phyloP scores from a whole-genome alignment of 35 echinoderm and acorn worm genomes.

The Stichopus chloronotus region DNA sequence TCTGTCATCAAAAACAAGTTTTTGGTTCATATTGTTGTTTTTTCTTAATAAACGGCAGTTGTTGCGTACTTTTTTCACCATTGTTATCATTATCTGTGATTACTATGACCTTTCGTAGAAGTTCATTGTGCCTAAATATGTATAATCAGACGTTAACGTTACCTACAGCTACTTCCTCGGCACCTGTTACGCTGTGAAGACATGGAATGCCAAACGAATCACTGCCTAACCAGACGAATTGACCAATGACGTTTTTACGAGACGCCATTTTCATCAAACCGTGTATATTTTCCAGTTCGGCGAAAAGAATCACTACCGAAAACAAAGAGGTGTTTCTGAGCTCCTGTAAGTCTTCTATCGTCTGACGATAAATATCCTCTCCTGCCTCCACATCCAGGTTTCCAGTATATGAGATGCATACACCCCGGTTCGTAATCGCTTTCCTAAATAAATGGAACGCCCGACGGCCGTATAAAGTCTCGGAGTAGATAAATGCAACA shows the following conservation, averaged over 20 bases:
- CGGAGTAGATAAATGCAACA: constrained; percentile 38
- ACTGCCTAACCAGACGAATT: constrained; percentile 41
- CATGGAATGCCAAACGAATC: constrained; percentile 50
- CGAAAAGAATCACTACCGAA: constrained; percentile 31
- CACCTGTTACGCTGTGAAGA: neutral
- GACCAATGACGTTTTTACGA: neutral
- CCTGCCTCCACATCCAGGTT: neutral
- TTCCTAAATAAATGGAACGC: constrained; percentile 5
- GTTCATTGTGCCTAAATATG: no score
- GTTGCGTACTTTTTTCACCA: no score
- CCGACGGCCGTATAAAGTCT: constrained; percentile 23
- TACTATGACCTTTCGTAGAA: no score
- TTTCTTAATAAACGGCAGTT: no score
- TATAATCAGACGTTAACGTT: neutral
- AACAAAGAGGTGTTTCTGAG: neutral
- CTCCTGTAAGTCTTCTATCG: neutral
- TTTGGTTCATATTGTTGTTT: no score
- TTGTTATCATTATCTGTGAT: no score
- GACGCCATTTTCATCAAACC: neutral
- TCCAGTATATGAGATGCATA: constrained; percentile 14
- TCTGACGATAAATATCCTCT: neutral
- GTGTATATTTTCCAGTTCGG: constrained; percentile 26
- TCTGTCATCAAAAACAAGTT: no score
- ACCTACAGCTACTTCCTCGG: neutral
- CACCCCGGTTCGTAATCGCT: neutral